A percentile compares a stretch with the other conserved stretches of the same genome.
Evolutionary conservation across 2,113 vertebrate genomes (phyloP).

Genomic region (Apeltes quadracus): DNA sequence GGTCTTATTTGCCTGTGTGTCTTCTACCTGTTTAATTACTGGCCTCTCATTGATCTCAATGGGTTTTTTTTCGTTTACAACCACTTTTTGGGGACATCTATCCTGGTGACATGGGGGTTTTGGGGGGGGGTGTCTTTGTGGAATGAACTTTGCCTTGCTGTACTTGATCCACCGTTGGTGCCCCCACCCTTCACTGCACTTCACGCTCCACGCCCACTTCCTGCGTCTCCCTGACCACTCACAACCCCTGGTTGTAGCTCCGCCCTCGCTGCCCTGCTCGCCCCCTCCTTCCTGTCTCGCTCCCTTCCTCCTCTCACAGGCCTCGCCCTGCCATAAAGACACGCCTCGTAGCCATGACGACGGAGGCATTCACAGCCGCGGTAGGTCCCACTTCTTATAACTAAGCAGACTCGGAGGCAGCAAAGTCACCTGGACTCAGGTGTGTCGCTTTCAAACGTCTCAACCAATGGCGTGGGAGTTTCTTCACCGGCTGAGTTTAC

Average conservation of each 20-base stretch:
- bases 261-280: constrained; percentile 88
- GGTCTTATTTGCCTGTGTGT: constrained; percentile 47
- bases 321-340: constrained; percentile 87
- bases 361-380: constrained; percentile 85
- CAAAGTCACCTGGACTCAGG: constrained; percentile 12
- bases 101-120: constrained; percentile 52
- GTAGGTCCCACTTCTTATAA: constrained; percentile 83
- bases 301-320: constrained; percentile 90
- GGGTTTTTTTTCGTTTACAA: constrained; percentile 13
- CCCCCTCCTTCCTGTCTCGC: constrained; percentile 88
- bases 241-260: constrained; percentile 80
- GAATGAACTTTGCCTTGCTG: constrained; percentile 77
- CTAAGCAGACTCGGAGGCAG: constrained; percentile 21
- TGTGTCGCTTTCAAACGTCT: constrained; percentile 10
- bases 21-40: constrained; percentile 61
- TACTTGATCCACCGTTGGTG: constrained; percentile 70
- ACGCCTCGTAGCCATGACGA: constrained; percentile 86
- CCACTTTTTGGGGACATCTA: constrained; percentile 1
- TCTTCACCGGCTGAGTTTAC: background rate
- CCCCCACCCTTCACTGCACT: constrained; percentile 48
- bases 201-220: constrained; percentile 31
- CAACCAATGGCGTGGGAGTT: background rate
- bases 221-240: constrained; percentile 35
- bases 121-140: constrained; percentile 36
- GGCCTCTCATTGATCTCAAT: constrained; percentile 42